Conservation (phyloP, 1,140 invertebrate species). For the Drosophila pruinosa region DNA sequence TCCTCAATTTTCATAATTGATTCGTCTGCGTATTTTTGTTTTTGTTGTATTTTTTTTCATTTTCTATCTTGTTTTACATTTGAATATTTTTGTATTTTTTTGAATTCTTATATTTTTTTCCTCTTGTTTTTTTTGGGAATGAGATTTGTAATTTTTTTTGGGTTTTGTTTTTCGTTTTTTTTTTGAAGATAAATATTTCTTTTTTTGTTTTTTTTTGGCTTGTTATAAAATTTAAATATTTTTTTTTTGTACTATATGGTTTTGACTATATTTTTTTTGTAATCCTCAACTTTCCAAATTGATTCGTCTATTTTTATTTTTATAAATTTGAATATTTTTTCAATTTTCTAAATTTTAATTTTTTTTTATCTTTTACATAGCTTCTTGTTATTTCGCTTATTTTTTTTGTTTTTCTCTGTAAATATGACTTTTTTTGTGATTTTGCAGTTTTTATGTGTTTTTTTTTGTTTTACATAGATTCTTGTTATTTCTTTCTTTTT, state of each 20-base stretch:
- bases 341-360: background rate
- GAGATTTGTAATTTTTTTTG: too few species aligned
- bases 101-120: too few species aligned
- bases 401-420: background rate
- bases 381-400: background rate
- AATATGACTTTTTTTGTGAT: background rate
- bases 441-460: background rate
- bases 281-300: background rate
- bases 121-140: too few species aligned
- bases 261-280: background rate
- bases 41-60: slow-evolving; percentile 3
- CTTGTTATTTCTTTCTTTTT: background rate
- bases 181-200: background rate
- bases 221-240: background rate
- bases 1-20: too few species aligned
- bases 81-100: too few species aligned
- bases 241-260: background rate
- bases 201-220: slow-evolving; percentile 2
- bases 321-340: background rate
- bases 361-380: background rate
- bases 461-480: background rate
- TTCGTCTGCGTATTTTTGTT: too few species aligned
- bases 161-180: too few species aligned
- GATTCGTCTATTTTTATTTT: background rate
- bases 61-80: background rate